phyloP scores from a whole-genome alignment of 2,888 invertebrate genomes.

The Tetragnatha montana region DNA sequence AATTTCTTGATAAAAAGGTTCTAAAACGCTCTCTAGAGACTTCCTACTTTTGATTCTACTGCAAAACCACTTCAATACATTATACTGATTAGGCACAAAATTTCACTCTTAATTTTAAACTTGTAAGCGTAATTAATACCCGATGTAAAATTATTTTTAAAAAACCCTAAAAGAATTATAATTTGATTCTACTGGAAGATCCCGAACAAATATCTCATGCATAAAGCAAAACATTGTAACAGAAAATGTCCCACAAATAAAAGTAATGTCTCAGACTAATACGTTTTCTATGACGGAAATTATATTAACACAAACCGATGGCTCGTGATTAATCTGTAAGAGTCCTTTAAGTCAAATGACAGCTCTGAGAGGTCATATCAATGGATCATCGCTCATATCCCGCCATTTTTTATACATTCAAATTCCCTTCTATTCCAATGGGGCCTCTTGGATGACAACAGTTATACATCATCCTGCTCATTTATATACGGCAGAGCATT shows the following conservation, averaged over 20 bases:
- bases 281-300: not conserved
- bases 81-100: too few relatives aligned
- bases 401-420: constrained; percentile 3
- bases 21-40: too few relatives aligned
- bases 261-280: not conserved
- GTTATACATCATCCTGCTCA: constrained; percentile 9
- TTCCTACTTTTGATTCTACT: too few relatives aligned
- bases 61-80: too few relatives aligned
- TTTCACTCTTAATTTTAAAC: too few relatives aligned
- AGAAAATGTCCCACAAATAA: not conserved
- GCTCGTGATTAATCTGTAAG: constrained; percentile 16
- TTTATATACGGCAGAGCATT: not conserved
- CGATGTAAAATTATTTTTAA: too few relatives aligned
- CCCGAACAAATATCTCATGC: too few relatives aligned
- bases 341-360: not conserved
- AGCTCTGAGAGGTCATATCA: constrained; percentile 18
- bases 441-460: constrained; percentile 5
- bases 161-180: too few relatives aligned
- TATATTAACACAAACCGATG: not conserved
- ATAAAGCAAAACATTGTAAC: not conserved
- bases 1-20: too few relatives aligned
- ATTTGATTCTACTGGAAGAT: too few relatives aligned
- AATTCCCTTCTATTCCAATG: not conserved
- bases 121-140: too few relatives aligned
- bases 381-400: not conserved